Conservation (phyloP, 2,113 vertebrate species). For the Noctilio leporinus region DNA sequence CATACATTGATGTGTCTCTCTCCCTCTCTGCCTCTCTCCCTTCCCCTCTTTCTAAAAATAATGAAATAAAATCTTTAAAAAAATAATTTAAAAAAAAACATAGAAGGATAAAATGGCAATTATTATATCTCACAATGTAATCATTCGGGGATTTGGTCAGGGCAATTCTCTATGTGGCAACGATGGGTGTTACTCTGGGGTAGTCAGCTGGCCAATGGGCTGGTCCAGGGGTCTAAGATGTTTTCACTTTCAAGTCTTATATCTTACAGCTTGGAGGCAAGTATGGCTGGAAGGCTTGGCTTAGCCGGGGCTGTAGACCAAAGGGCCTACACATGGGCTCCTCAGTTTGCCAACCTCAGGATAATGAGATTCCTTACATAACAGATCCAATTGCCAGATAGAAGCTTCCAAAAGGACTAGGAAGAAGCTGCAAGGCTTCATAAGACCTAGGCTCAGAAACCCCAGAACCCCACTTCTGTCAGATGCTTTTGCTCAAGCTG, state of each 20-base stretch:
- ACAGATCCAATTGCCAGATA: neutral
- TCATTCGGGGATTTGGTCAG: neutral
- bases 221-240: neutral
- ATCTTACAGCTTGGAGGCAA: neutral
- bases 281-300: neutral
- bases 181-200: neutral
- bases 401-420: neutral
- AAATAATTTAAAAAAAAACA: too few relatives aligned
- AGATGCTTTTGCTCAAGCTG: neutral
- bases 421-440: neutral
- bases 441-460: neutral
- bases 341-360: neutral
- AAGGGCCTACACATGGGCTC: neutral
- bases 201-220: neutral
- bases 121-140: neutral
- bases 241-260: neutral
- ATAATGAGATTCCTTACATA: neutral
- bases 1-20: too few relatives aligned
- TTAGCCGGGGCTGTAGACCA: neutral
- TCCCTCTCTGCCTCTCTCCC: too few relatives aligned
- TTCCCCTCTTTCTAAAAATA: too few relatives aligned
- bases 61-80: too few relatives aligned
- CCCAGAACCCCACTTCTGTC: neutral
- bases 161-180: neutral
- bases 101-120: neutral